phyloP scores from a whole-genome alignment of 2,113 vertebrate species.

The Neomonachus schauinslandi region DNA sequence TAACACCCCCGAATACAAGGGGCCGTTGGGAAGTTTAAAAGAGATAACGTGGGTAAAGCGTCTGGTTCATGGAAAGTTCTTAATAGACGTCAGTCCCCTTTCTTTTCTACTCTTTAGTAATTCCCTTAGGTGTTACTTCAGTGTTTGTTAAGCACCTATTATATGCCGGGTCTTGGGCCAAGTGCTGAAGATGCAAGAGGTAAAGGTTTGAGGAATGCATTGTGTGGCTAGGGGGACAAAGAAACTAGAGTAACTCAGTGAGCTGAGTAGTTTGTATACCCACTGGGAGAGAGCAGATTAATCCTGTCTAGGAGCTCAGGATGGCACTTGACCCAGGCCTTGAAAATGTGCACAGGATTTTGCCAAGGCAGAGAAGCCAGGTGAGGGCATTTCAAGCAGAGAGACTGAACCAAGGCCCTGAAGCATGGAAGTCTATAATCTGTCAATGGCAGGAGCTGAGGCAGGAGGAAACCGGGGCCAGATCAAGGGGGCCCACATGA shows the following conservation, averaged over 20 bases:
- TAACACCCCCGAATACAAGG: neutral
- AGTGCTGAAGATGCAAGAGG: neutral
- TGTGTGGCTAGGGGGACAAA: neutral
- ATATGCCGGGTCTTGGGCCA: neutral
- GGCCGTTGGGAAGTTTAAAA: neutral
- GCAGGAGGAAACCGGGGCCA: neutral
- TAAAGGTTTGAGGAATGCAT: constrained; percentile 2
- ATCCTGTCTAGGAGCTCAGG: constrained; percentile 22
- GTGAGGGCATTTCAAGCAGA: neutral
- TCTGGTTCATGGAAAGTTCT: neutral
- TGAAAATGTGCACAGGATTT: constrained; percentile 3
- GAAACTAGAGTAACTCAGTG: neutral
- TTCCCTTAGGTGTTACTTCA: neutral
- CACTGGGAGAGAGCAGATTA: neutral
- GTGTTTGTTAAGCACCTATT: constrained; percentile 27
- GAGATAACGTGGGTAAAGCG: neutral
- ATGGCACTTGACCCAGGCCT: neutral
- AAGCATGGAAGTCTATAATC: neutral
- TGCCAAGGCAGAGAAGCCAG: neutral
- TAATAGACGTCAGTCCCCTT: neutral
- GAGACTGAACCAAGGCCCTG: neutral
- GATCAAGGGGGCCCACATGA: neutral
- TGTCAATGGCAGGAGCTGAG: neutral
- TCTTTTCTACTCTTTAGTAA: neutral
- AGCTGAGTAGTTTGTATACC: neutral